Percentiles rank a stretch among this genome's conserved stretches.
phyloP scores from a whole-genome alignment of 2,113 vertebrate species.

The Serilophus lunatus region DNA sequence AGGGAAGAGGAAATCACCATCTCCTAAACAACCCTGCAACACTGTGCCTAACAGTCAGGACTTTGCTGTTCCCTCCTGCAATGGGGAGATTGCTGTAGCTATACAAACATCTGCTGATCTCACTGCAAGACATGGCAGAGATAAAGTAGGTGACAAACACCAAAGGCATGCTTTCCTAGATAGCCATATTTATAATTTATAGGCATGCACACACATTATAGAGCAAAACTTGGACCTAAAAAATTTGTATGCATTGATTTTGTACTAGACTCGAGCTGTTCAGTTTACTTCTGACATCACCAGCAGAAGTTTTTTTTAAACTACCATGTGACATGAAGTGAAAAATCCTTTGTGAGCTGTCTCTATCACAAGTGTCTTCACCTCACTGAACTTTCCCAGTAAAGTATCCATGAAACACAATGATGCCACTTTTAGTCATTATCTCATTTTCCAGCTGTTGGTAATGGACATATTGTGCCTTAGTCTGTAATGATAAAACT shows the following conservation, averaged over 20 bases:
- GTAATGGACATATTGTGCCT: background rate
- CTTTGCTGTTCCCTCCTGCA: background rate
- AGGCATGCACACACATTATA: background rate
- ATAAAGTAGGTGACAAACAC: background rate
- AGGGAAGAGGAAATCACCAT: background rate
- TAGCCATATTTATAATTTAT: background rate
- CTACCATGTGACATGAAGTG: background rate
- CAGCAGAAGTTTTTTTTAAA: background rate
- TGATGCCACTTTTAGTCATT: background rate
- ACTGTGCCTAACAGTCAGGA: background rate
- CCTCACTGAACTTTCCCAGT: background rate
- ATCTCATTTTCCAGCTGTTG: background rate
- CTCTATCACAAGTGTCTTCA: background rate
- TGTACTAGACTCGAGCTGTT: background rate
- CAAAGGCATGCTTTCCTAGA: background rate
- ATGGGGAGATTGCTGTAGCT: background rate
- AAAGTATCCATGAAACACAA: conserved; percentile 19
- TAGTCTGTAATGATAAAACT: background rate
- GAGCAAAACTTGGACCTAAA: background rate
- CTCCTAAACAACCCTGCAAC: background rate
- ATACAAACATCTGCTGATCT: background rate
- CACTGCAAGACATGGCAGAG: background rate
- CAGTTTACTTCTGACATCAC: background rate
- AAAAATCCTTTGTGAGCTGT: conserved; percentile 10
- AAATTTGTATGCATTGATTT: background rate